These are phyloP conservation scores for Aythya baeri DNA, from an alignment of 2,113 vertebrate genomes.

Conservation along the genomic window DNA sequence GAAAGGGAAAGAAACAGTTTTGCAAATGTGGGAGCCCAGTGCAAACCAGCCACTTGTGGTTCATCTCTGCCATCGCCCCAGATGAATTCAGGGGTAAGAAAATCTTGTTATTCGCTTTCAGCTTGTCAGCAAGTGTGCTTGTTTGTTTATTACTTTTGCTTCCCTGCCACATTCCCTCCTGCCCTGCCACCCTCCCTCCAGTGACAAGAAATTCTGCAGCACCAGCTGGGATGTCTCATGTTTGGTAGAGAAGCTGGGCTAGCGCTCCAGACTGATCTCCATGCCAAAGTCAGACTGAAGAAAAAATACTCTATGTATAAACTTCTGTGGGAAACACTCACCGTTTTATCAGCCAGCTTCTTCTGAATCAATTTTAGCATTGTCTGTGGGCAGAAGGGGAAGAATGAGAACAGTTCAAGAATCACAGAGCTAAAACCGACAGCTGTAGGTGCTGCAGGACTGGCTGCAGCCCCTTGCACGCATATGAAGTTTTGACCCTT, in stretches of 20 bases:
- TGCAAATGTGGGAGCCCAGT: not conserved
- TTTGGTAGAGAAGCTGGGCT: slow-evolving; percentile 3
- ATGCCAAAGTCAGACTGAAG: not conserved
- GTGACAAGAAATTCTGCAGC: not conserved
- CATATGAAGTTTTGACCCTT: not conserved
- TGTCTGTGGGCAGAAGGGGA: slow-evolving; percentile 79
- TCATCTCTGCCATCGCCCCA: not conserved
- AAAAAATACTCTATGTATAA: not conserved
- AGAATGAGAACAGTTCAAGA: not conserved
- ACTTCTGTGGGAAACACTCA: slow-evolving; percentile 72
- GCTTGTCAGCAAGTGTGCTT: not conserved
- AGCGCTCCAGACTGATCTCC: not conserved
- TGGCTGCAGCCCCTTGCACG: not conserved
- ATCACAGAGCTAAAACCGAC: not conserved
- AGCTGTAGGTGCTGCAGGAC: not conserved
- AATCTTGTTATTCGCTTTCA: not conserved
- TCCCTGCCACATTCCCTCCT: not conserved
- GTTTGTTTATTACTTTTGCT: not conserved
- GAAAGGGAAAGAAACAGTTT: not conserved
- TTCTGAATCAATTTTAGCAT: slow-evolving; percentile 98
- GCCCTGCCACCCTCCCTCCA: not conserved
- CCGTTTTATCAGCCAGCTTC: slow-evolving; percentile 91
- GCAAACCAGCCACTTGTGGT: not conserved
- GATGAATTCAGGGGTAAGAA: slow-evolving; percentile 1
- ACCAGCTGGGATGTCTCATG: not conserved